These are phyloP conservation scores for Pasiphila rectangulata DNA, from an alignment of 2,888 invertebrate genomes.

Conservation along the genomic window DNA sequence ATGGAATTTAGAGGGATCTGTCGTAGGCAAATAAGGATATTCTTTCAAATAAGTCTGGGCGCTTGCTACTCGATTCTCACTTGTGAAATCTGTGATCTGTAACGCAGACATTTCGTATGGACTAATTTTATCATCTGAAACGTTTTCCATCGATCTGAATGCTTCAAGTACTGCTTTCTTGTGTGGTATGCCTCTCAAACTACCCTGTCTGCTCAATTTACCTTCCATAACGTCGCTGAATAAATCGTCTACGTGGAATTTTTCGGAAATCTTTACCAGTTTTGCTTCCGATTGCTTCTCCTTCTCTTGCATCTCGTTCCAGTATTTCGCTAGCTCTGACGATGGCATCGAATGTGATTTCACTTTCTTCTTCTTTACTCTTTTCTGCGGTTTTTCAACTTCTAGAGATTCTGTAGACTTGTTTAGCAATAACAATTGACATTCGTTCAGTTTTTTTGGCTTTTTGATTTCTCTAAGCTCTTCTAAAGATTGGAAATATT, in stretches of 20 bases:
- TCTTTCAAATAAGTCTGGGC: conserved; percentile 73
- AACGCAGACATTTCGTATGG: conserved; percentile 66
- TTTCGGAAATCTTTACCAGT: conserved; percentile 74
- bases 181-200: conserved; percentile 76
- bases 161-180: conserved; percentile 78
- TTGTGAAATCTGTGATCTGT: conserved; percentile 59
- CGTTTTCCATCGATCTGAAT: conserved; percentile 75
- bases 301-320: conserved; percentile 59
- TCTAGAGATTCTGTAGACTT: conserved; percentile 66
- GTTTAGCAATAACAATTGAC: conserved; percentile 57
- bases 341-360: conserved; percentile 71
- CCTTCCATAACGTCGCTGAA: conserved; percentile 75
- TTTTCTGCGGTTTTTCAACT: conserved; percentile 46
- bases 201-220: conserved; percentile 70
- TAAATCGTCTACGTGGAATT: conserved; percentile 76
- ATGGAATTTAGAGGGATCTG: conserved; percentile 72
- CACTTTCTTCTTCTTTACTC: conserved; percentile 51
- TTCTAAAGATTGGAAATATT: conserved; percentile 75
- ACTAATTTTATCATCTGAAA: conserved; percentile 56
- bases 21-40: conserved; percentile 75
- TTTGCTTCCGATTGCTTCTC: conserved; percentile 45
- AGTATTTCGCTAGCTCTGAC: conserved; percentile 67
- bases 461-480: conserved; percentile 59
- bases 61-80: conserved; percentile 58
- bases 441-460: conserved; percentile 62